Base-by-base conservation (phyloP, 2,797 vertebrate species). In the Ataeniobius toweri region DNA sequence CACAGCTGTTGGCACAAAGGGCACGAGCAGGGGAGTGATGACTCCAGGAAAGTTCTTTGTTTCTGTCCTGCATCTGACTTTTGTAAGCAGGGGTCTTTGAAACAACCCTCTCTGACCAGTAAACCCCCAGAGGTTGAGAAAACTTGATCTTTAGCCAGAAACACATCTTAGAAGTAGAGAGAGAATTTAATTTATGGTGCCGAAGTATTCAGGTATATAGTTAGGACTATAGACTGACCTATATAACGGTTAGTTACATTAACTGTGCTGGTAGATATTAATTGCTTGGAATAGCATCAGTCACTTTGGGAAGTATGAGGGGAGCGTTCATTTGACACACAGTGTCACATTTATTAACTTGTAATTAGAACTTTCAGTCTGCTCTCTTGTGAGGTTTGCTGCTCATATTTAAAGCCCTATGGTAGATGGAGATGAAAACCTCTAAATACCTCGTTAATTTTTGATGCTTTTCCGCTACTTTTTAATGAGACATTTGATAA, bases 341-440 rank as follows among this genome's bases (percentile, higher is more conserved):
- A 86, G 85, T 85, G 81, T 91, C 83, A 77, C 90, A 93, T 91
- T 94, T 91, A 94, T 92, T 92, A 90, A 77, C 76, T 83, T 84
- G 83, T 94, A 94, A 95, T 95, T 94, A 94, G 93, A 82, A 80
- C 88, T 80, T 88, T 85, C 87, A 91, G 90, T 91, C 85, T 63
- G 59, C 76, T 80, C 76, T 80, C 85, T 80, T 88, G 82, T 77
- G 89, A 93, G 90, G 79, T 86, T 81, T 50, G 41, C 83, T 80
- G 89, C 88, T 91, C 89, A 88, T 83, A 87, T 89, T 84, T 85
- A 90, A 91, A 87, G 82, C 89, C 87, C 88, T 73, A 73, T 44
- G 86, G 86, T 84, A 79, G 59, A 86, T 77, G 59, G 75, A 83
- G 80, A 89, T 16, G 20, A 73, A 85, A 76, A 85, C 79, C 83